Evolutionary conservation across 2,797 vertebrate genomes (phyloP), one percentile per base, ranked within the genome.

Genomic region (Xiphorhynchus erythropygius): DNA sequence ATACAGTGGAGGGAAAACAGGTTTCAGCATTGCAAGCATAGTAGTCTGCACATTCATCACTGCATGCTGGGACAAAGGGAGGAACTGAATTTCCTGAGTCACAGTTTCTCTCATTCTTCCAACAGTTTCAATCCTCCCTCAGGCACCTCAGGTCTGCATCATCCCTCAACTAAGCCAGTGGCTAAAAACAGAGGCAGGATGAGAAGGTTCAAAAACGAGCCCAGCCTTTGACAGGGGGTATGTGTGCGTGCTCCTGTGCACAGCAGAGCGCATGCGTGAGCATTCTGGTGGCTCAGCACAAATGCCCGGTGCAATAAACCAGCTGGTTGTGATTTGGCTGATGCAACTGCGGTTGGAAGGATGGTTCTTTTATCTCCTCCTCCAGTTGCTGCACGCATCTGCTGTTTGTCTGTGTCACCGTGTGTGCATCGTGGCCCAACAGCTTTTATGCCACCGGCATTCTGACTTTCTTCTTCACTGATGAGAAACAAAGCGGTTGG

Each of bases 291-390:
- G 74, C 18, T 93, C 95, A 94, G 93, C 96, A 96, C 81, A 92
- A 96, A 77, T 22, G 64, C 76, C 78, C 64, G 0, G 35, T 60
- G 84, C 78, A 70, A 41, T 18, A 56, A 79, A 59, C 70, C 93
- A 96, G 94, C 95, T 68, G 92, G 89, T 69, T 90, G 93, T 68
- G 87, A 95, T 90, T 87, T 55, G 78, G 75, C 92, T 96, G 94
- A 95, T 24, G 30, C 92, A 92, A 87, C 33, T 16, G 24, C 1
- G 3, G 84, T 37, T 53, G 62, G 24, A 77, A 59, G 63, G 93
- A 92, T 2, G 13, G 75, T 0, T 73, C 86, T 93, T 96, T 93
- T 74, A 95, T 95, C 94, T 90, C 55, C 94, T 74, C 60, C 88
- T 79, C 64, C 86, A 57, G 81, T 64, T 46, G 67, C 93, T 2